Evolutionary conservation across 1,140 invertebrate species (phyloP), one percentile per base, ranked within the genome.

Genomic region (Eupeodes corollae): DNA sequence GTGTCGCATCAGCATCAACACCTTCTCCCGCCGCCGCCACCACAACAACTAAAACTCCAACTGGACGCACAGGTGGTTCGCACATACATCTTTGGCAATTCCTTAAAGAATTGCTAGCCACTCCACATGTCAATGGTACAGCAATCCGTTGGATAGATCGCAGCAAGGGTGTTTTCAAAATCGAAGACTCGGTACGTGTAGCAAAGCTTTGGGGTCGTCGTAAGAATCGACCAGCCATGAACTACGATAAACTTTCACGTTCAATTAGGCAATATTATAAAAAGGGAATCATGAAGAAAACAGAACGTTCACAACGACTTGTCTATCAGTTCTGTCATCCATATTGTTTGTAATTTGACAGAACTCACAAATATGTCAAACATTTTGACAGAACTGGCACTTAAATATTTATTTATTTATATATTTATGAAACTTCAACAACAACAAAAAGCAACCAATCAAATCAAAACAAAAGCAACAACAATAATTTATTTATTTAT

Each of bases 11-110:
- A 46, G 18, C 56, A 58, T n/a, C 55, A 33, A 34, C 46, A 44
- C 21, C 44, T 0, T 61, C 66, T 30, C 56, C 58, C 0, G 33
- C 54, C 5, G 53, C 39, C 16, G 68, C 61, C 35, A 44, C 1
- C 53, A 58, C n/a, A 57, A 52, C 5, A 59, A 54, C 30, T 67
- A 66, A 33, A 68, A 65, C 50, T 52, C 44, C 56, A 44, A 42
- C 56, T 9, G 63, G 56, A 52, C 72, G 77, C 31, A 74, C 71
- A 48, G 73, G 79, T 14, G 82, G 83, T 35, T 84, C 88, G 0
- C 91, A 95, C 63, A 98, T 99, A 55, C 94, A 98, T 63, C 75
- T 99, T n/a, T 99, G 95, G 95, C 93, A 98, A 70, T 99, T 99
- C 70, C 74, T 99, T 13, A 96, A 97, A 62, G 95, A 99, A 70